Percentiles rank a stretch among this genome's conserved stretches.
These are phyloP conservation scores for Acleris cristana DNA, from an alignment of 2,888 invertebrate genomes.

Conservation along the genomic window DNA sequence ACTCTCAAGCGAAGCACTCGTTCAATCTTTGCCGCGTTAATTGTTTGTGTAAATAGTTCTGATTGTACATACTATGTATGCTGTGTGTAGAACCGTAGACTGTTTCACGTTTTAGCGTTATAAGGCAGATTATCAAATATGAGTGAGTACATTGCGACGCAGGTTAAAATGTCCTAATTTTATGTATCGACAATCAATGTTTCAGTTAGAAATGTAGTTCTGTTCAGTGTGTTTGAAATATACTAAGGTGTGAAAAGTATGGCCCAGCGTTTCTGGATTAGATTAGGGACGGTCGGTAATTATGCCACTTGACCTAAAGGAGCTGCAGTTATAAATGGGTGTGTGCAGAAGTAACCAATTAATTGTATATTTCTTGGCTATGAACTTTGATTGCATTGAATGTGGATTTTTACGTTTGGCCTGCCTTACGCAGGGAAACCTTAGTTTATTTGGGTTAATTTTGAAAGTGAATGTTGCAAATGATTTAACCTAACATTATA, in stretches of 20 bases:
- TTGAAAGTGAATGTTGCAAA: slow-evolving; percentile 70
- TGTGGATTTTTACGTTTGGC: slow-evolving; percentile 16
- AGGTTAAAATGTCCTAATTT: slow-evolving; percentile 10
- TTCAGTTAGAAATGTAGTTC: slow-evolving; percentile 19
- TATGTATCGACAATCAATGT: slow-evolving; percentile 4
- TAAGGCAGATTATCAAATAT: slow-evolving; percentile 66
- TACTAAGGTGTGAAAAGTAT: slow-evolving; percentile 14
- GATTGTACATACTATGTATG: slow-evolving; percentile 82
- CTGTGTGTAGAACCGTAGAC: slow-evolving; percentile 76
- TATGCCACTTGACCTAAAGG: too few relatives aligned
- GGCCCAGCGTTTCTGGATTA: too few relatives aligned
- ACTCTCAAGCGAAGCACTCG: slow-evolving; percentile 52
- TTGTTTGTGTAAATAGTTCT: slow-evolving; percentile 75
- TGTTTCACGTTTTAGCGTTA: slow-evolving; percentile 69
- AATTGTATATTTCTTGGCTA: slow-evolving; percentile 26
- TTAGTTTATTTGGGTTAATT: slow-evolving; percentile 51
- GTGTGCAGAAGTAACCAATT: slow-evolving; percentile 5
- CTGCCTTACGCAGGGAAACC: slow-evolving; percentile 47
- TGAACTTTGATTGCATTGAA: slow-evolving; percentile 20
- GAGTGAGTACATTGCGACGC: slow-evolving; percentile 52
- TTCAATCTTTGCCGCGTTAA: slow-evolving; percentile 63
- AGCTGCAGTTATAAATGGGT: too few relatives aligned
- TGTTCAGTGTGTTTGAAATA: slow-evolving; percentile 26
- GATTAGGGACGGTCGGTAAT: too few relatives aligned
- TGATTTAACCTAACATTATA: slow-evolving; percentile 59